phyloP scores from a whole-genome alignment of 2,113 vertebrate genomes.

The Galeopterus variegatus region DNA sequence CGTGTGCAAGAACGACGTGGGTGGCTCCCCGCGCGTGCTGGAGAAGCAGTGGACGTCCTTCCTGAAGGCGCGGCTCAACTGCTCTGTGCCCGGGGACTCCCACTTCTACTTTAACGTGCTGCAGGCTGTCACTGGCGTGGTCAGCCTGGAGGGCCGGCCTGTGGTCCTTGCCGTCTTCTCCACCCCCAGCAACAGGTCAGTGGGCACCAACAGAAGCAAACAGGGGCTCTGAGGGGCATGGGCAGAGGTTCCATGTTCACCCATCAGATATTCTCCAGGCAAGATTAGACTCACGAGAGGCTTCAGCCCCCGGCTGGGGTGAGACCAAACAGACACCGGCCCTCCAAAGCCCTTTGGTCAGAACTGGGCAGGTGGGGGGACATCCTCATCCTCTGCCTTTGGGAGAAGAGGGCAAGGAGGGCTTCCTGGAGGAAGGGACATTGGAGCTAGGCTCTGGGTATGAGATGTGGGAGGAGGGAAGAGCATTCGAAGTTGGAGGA shows the following conservation, averaged over 20 bases:
- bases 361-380: not conserved
- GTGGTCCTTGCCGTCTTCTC: slow-evolving; percentile 96
- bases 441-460: not conserved
- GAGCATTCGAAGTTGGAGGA: not conserved
- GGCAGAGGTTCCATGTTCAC: fast-evolving
- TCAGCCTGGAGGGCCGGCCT: slow-evolving; percentile 94
- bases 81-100: slow-evolving; percentile 96
- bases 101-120: slow-evolving; percentile 99
- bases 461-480: not conserved
- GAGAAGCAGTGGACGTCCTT: slow-evolving; percentile 99
- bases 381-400: not conserved
- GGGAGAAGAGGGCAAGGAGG: not conserved
- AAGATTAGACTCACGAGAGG: not conserved
- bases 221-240: fast-evolving
- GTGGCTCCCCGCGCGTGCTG: slow-evolving; percentile 96
- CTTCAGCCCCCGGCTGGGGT: not conserved
- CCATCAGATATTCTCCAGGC: not conserved
- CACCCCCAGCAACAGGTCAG: slow-evolving; percentile 96
- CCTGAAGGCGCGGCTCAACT: slow-evolving; percentile 98
- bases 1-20: slow-evolving; percentile 96
- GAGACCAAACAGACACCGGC: not conserved
- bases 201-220: fast-evolving
- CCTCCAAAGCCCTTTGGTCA: not conserved
- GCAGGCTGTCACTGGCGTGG: slow-evolving; percentile 95
- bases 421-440: not conserved